Base-by-base conservation (phyloP, 2,797 vertebrate genomes). In the Lacerta agilis region DNA sequence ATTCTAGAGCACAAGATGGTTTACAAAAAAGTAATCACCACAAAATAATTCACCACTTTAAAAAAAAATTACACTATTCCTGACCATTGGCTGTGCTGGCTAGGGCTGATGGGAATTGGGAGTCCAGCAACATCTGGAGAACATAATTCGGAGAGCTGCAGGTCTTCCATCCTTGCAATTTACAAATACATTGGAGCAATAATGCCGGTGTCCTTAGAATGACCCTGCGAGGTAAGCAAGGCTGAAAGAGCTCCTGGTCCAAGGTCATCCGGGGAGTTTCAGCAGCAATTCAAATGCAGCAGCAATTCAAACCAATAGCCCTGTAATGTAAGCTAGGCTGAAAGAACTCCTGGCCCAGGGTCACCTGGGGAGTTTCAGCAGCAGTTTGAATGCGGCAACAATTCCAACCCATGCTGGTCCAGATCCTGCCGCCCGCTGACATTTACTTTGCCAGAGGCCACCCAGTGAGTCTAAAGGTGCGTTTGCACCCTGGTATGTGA, bases 401-500 rank as follows among this genome's bases (percentile, higher is more conserved):
- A n/a, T 71, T n/a, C n/a, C 27, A n/a, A n/a, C 67, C 41, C 41
- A n/a, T 17, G 11, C 49, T 8, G 15, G 41, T 64, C 58, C 36
- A 72, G 3, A 11, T 36, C 23, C 9, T 41, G 38, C 13, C 33
- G 20, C 25, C 17, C 29, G 2, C n/a, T 45, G 38, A 49, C 66
- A 29, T 69, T 45, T n/a, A 49, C 66, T 36, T 69, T 23, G 10
- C n/a, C 33, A 9, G 43, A 84, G 69, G 58, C 87, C 83, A 88
- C 87, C 87, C 83, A 73, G 15, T 66, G 77, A 80, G 77, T n/a
- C 69, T 13, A 49, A 75, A 80, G 77, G 82, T 84, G 55, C 36
- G 41, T 75, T 75, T 75, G 43, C 13, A 36, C 84, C 36, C 7
- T 2, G 25, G 58, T 17, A 27, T 66, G 41, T n/a, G 69, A 23